These are phyloP conservation scores for Mormyrops attenuatus DNA, from an alignment of 2,797 vertebrate genomes.

Conservation along the genomic window DNA sequence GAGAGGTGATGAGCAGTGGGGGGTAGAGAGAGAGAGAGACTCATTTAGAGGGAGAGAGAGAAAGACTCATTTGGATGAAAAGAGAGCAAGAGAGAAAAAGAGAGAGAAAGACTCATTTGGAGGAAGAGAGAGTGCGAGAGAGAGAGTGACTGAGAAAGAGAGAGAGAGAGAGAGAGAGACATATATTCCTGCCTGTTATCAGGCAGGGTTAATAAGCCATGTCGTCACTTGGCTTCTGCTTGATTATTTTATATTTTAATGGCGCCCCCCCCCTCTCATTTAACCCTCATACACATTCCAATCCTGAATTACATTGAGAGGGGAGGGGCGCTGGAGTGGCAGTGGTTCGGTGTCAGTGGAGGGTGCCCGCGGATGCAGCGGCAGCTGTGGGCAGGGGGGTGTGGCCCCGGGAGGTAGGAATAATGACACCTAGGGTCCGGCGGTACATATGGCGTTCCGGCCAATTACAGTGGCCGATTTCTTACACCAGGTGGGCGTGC, in stretches of 20 bases:
- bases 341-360: not conserved
- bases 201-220: conserved; percentile 52
- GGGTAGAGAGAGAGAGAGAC: not conserved
- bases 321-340: not conserved
- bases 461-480: not conserved
- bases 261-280: conserved; percentile 33
- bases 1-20: conserved; percentile 9
- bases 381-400: not conserved
- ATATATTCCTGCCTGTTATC: conserved; percentile 37
- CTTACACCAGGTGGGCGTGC: conserved; percentile 38
- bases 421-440: conserved; percentile 6
- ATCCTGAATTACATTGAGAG: conserved; percentile 47
- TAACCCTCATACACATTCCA: conserved; percentile 34
- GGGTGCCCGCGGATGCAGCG: not conserved
- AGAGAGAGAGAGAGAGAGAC: conserved; percentile 4
- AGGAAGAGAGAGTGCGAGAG: not conserved
- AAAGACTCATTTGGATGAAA: not conserved
- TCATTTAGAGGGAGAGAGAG: not conserved
- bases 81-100: not conserved
- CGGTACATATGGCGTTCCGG: not conserved
- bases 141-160: conserved; percentile 19
- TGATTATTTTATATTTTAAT: conserved; percentile 60
- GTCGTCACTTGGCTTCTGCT: conserved; percentile 52
- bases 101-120: not conserved
- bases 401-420: not conserved